These are phyloP conservation scores for Euplexia lucipara DNA, from an alignment of 2,888 invertebrate species.

Conservation along the genomic window DNA sequence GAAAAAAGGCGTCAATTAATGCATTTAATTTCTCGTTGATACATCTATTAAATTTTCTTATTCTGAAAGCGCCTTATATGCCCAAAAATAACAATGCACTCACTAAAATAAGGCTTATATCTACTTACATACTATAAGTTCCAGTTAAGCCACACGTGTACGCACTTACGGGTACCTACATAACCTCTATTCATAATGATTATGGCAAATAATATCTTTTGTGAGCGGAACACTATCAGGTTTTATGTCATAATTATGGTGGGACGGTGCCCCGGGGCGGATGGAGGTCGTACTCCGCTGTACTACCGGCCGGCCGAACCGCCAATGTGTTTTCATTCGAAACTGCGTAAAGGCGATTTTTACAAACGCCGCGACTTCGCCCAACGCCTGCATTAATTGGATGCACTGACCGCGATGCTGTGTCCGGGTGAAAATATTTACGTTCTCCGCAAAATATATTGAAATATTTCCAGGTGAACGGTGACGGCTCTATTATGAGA, in stretches of 20 bases:
- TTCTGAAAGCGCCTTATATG: background rate
- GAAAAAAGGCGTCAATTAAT: too few relatives aligned
- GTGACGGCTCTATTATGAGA: constrained; percentile 56
- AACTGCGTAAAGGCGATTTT: constrained; percentile 75
- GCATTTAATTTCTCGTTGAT: too few relatives aligned
- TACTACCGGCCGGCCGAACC: constrained; percentile 31
- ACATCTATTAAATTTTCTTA: too few relatives aligned
- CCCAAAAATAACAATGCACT: constrained; percentile 26
- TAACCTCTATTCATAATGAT: constrained; percentile 67
- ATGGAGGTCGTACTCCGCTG: constrained; percentile 47
- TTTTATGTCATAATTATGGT: constrained; percentile 77
- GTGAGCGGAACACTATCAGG: constrained; percentile 71
- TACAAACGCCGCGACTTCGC: constrained; percentile 74
- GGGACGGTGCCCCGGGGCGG: constrained; percentile 51
- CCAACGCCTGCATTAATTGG: constrained; percentile 83
- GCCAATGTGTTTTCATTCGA: constrained; percentile 74
- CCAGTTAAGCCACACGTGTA: constrained; percentile 49
- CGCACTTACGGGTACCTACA: constrained; percentile 58
- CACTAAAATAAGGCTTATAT: constrained; percentile 26
- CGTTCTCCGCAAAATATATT: constrained; percentile 78
- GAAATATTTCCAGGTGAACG: constrained; percentile 80
- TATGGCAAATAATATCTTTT: constrained; percentile 71
- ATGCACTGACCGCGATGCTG: constrained; percentile 83
- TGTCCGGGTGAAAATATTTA: constrained; percentile 81
- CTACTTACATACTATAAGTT: constrained; percentile 31